Evolutionary conservation across 2,888 invertebrate species (phyloP).

Genomic region (Limnephilus marmoratus): DNA sequence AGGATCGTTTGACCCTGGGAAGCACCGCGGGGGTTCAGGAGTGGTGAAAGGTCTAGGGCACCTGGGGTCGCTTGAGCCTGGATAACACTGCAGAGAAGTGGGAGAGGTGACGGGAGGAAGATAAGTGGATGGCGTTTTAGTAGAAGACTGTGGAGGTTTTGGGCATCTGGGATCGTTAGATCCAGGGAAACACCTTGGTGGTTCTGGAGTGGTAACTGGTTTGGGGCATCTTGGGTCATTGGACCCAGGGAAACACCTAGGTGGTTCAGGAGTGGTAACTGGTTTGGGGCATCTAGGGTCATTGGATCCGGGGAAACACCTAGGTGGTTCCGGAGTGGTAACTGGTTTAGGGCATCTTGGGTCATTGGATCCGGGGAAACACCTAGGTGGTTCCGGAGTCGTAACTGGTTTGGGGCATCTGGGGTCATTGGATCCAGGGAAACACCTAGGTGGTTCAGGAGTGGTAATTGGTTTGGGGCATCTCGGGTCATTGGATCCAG

Average conservation of each 20-base stretch:
- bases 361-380: slow-evolving; percentile 68
- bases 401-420: slow-evolving; percentile 67
- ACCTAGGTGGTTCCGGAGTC: slow-evolving; percentile 68
- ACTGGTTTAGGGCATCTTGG: slow-evolving; percentile 67
- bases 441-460: slow-evolving; percentile 67
- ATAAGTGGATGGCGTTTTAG: slow-evolving; percentile 67
- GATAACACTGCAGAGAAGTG: slow-evolving; percentile 67
- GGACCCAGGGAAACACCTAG: slow-evolving; percentile 68
- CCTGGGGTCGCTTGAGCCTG: slow-evolving; percentile 67
- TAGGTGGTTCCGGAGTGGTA: slow-evolving; percentile 56
- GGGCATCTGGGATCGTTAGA: slow-evolving; percentile 70
- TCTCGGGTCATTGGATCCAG: slow-evolving; percentile 69
- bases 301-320: slow-evolving; percentile 67
- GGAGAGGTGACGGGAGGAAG: slow-evolving; percentile 63
- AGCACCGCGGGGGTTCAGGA: slow-evolving; percentile 68
- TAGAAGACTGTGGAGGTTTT: slow-evolving; percentile 67
- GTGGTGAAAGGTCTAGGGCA: slow-evolving; percentile 67
- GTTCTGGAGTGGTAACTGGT: slow-evolving; percentile 60
- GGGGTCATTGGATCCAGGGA: slow-evolving; percentile 68
- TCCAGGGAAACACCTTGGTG: slow-evolving; percentile 68
- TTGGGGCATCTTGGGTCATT: slow-evolving; percentile 67
- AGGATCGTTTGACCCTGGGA: slow-evolving; percentile 71
- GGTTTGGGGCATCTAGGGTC: slow-evolving; percentile 68
- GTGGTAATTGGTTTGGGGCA: slow-evolving; percentile 67
- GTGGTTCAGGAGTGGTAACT: slow-evolving; percentile 62